Base-by-base conservation (phyloP, 2,113 vertebrate genomes). In the Pedetes capensis region DNA sequence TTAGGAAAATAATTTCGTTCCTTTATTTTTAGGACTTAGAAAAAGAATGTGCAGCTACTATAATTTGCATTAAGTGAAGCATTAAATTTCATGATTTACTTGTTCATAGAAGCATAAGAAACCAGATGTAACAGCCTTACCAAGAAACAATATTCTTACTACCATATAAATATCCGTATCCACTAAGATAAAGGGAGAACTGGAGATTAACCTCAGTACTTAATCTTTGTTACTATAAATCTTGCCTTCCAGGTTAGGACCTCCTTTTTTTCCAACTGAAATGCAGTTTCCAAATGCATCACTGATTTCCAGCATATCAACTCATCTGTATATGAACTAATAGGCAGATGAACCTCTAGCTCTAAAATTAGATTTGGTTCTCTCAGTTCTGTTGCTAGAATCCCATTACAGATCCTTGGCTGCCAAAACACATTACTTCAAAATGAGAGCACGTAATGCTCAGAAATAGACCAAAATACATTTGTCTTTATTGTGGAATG, bases 191-290 rank as follows among this genome's bases (percentile, higher is more conserved):
- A 64, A 82, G 53, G 37, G 22, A 93, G 95, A 94, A 92, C 63
- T 69, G 49, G 81, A 87, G 90, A 93, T 94, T 78, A 96, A 87
- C 71, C 39, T 87, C 44, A 72, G 53, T 47, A 22, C 6, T 92
- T 88, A 87, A 92, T 95, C 55, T 93, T 87, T 86, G 47, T 94
- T 95, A 61, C 71, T 47, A 84, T 96, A 93, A 97, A 97, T 81
- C 68, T 93, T 90, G 74, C 72, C 51, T 94, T 89, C 49, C 49
- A 75, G 72, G 72, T 95, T 79, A 82, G 64, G 94, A 90, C 85
- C 92, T 89, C 85, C 22, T 94, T 90, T 94, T 91, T 91, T 95
- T 83, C 90, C 44, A 82, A 17, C 78, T 92, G n/a, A 93, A 93
- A 81, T 90, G 64, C 68, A 86, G 39, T 87, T 93, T 95, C 84